phyloP scores from a whole-genome alignment of 2,113 vertebrate genomes.

The Heloderma charlesbogerti region DNA sequence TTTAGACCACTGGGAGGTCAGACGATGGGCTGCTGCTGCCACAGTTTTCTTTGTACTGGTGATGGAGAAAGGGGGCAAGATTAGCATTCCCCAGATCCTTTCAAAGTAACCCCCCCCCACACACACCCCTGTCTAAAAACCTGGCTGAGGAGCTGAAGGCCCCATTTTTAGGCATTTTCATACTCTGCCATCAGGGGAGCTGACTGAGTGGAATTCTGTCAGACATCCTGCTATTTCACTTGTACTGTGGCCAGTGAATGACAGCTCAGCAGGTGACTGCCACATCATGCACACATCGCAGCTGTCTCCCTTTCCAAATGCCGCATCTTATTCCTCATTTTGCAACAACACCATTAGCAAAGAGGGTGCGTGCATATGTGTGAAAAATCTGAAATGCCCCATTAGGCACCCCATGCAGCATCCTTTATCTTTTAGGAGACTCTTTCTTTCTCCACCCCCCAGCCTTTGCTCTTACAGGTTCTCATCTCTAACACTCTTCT shows the following conservation, averaged over 20 bases:
- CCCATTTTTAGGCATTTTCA: background rate
- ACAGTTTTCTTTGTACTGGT: too few relatives aligned
- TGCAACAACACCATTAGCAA: conserved; percentile 20
- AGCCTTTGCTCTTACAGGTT: background rate
- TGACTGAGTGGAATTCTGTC: background rate
- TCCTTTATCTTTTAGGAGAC: background rate
- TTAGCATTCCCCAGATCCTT: background rate
- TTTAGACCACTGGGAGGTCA: too few relatives aligned
- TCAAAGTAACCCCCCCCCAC: background rate
- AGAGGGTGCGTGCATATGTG: background rate
- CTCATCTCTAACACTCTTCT: background rate
- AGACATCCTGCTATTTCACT: background rate
- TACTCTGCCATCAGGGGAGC: background rate
- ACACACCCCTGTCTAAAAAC: background rate
- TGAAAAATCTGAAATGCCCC: conserved; percentile 3
- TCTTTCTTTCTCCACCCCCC: background rate
- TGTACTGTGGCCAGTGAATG: background rate
- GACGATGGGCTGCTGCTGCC: background rate
- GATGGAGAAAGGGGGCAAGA: background rate
- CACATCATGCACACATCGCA: background rate
- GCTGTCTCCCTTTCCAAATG: conserved; percentile 19
- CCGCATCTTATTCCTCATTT: conserved; percentile 26
- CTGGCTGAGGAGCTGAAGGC: background rate
- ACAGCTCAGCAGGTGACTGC: background rate
- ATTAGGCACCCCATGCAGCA: background rate